Evolutionary conservation across 2,113 vertebrate species (phyloP).

Genomic region (Psammodynastes pulverulentus): DNA sequence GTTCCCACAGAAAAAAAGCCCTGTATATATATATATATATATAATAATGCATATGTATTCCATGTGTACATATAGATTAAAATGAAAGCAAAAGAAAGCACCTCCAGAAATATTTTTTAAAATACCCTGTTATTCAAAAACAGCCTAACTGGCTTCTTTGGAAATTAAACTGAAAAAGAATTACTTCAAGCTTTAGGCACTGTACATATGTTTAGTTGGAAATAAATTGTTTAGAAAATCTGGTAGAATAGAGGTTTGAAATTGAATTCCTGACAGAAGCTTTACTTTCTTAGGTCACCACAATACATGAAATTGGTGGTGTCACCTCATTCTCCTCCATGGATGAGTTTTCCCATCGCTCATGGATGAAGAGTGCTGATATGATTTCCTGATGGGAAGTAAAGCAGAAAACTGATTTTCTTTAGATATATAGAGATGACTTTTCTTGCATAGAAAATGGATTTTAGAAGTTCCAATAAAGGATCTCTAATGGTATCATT

Average conservation of each 20-base stretch:
- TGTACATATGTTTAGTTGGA: background rate
- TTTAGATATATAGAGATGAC: slow-evolving; percentile 35
- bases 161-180: slow-evolving; percentile 23
- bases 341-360: background rate
- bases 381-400: slow-evolving; percentile 3
- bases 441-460: slow-evolving; percentile 23
- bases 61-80: background rate
- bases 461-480: slow-evolving; percentile 38
- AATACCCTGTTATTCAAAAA: background rate
- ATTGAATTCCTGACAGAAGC: background rate
- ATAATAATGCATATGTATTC: too few species aligned
- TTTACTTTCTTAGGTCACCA: background rate
- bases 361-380: background rate
- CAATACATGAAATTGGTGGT: background rate
- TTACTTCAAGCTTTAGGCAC: background rate
- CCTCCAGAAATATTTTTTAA: background rate
- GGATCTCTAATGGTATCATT: background rate
- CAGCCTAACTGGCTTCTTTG: background rate
- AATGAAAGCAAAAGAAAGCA: background rate
- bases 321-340: background rate
- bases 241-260: slow-evolving; percentile 14
- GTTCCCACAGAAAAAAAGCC: too few species aligned
- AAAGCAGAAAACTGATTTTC: background rate
- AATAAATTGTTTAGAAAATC: slow-evolving; percentile 29
- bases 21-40: too few species aligned